phyloP scores from a whole-genome alignment of 2,113 vertebrate genomes.

The Rhineura floridana region DNA sequence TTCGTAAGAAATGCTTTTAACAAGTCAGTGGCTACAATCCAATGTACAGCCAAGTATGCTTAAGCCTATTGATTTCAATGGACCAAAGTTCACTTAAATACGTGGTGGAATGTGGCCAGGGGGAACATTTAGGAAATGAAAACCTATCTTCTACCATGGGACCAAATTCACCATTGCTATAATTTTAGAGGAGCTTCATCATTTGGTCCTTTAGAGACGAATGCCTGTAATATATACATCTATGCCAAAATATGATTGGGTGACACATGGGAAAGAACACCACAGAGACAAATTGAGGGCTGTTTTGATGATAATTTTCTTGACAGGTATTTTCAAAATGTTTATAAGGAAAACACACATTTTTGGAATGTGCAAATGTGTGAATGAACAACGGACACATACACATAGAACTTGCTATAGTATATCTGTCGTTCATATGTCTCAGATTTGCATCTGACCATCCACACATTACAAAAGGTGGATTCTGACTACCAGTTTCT shows the following conservation, averaged over 20 bases:
- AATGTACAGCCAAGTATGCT: background rate
- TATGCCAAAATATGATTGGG: background rate
- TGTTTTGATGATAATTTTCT: background rate
- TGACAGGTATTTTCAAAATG: background rate
- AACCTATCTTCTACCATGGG: constrained; percentile 32
- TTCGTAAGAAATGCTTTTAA: constrained; percentile 59
- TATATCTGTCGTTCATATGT: background rate
- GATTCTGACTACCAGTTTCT: background rate
- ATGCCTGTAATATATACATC: background rate
- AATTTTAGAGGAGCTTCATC: constrained; percentile 5
- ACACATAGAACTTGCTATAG: background rate
- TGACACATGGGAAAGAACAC: background rate
- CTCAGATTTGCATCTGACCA: background rate
- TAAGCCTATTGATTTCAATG: background rate
- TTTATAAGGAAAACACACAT: background rate
- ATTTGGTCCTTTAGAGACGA: constrained; percentile 23
- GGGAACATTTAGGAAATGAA: constrained; percentile 55
- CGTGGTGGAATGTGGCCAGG: constrained; percentile 28
- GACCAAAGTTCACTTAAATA: background rate
- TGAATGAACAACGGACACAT: background rate
- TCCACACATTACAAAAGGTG: background rate
- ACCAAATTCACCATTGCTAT: constrained; percentile 15
- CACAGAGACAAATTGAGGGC: background rate
- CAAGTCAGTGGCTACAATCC: constrained; percentile 52
- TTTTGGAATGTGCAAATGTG: background rate